Percentiles rank a stretch among this genome's conserved stretches.
Conservation (phyloP, 2,113 vertebrate genomes). For the Calonectris borealis region DNA sequence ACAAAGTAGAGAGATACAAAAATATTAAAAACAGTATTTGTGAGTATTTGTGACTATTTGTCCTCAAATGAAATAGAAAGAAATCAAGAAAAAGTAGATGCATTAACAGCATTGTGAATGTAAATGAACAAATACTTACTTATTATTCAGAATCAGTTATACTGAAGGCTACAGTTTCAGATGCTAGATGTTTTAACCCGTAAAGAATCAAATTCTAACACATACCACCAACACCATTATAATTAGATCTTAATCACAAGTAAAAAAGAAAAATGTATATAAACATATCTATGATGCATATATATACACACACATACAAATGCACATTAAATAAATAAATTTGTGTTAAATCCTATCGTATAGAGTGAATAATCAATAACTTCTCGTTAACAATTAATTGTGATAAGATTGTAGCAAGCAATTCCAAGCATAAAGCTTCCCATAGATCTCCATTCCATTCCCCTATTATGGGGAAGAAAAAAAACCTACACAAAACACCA, state of each 20-base stretch:
- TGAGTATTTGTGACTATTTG: not conserved
- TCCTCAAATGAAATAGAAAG: not conserved
- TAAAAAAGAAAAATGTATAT: not conserved
- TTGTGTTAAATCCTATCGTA: not conserved
- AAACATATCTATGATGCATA: not conserved
- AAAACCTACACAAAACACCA: not conserved
- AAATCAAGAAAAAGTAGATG: not conserved
- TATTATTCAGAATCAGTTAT: not conserved
- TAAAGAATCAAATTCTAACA: not conserved
- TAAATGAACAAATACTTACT: not conserved
- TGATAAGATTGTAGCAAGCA: rapidly evolving
- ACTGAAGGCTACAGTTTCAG: not conserved
- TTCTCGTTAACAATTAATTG: not conserved
- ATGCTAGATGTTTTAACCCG: not conserved
- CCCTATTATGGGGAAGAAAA: rapidly evolving
- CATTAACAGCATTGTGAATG: not conserved
- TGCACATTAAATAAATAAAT: not conserved
- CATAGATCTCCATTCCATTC: not conserved
- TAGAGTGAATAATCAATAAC: not conserved
- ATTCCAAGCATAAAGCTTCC: not conserved
- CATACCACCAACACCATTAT: not conserved
- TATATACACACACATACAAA: not conserved
- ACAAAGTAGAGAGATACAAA: not conserved
- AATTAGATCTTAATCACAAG: not conserved
- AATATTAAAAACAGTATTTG: not conserved